These are phyloP conservation scores for Brachionus koreanus DNA, from an alignment of 1,140 invertebrate species.

Conservation along the genomic window DNA sequence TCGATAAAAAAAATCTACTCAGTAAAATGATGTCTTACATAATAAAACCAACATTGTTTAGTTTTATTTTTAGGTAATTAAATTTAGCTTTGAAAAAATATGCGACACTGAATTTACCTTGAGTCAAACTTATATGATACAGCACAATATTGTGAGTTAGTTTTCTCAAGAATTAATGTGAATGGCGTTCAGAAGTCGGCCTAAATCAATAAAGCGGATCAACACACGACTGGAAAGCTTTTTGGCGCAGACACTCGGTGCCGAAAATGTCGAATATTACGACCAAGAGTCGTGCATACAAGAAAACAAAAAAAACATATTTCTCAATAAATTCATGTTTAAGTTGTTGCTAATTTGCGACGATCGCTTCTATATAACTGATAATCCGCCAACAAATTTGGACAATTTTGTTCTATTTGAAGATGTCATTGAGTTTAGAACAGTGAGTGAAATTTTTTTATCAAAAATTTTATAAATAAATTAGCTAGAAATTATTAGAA, in stretches of 20 bases:
- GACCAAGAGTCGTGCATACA: constrained; percentile 31
- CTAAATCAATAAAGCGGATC: background rate
- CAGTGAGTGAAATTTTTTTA: background rate
- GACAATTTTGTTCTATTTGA: constrained; percentile 30
- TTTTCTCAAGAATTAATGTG: background rate
- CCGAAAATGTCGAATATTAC: constrained; percentile 39
- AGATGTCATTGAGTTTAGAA: constrained; percentile 32
- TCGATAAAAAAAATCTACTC: background rate
- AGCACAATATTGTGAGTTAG: background rate
- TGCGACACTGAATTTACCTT: background rate
- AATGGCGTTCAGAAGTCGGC: background rate
- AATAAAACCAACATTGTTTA: constrained; percentile 20
- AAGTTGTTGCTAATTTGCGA: background rate
- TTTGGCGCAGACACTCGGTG: constrained; percentile 10
- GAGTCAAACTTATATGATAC: background rate
- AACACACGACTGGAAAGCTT: constrained; percentile 32
- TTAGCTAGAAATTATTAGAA: background rate
- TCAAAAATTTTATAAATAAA: background rate
- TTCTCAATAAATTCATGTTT: constrained; percentile 16
- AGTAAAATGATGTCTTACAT: constrained; percentile 30
- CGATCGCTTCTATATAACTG: constrained; percentile 25
- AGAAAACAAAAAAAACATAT: constrained; percentile 18
- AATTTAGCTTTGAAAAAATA: background rate
- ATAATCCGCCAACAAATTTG: constrained; percentile 43
- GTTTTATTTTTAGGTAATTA: background rate